A percentile compares a stretch with the other conserved stretches of the same genome.
phyloP scores from a whole-genome alignment of 2,113 vertebrate genomes.

The Salvator merianae region DNA sequence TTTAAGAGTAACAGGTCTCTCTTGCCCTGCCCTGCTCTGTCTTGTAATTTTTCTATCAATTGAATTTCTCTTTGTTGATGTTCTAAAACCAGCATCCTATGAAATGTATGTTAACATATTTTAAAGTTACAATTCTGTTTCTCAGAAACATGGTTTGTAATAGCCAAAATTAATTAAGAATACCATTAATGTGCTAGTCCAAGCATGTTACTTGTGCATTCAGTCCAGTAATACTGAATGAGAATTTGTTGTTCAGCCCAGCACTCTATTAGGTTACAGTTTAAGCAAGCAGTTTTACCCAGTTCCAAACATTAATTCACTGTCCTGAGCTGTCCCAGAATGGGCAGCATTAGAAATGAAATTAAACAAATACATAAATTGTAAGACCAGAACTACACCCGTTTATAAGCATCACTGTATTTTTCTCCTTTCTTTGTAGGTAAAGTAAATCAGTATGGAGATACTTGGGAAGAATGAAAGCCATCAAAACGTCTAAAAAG shows the following conservation, averaged over 20 bases:
- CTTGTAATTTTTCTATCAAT: not conserved
- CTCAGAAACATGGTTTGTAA: not conserved
- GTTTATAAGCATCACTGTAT: not conserved
- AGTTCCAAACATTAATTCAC: not conserved
- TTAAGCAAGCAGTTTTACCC: not conserved
- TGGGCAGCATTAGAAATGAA: too few species aligned
- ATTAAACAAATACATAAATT: not conserved
- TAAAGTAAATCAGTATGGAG: slow-evolving; percentile 87
- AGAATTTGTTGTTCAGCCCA: not conserved
- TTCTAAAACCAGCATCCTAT: not conserved
- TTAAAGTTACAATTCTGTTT: not conserved
- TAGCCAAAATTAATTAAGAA: not conserved
- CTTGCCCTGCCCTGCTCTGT: not conserved
- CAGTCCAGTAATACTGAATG: not conserved
- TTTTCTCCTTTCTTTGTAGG: slow-evolving; percentile 66
- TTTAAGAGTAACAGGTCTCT: not conserved
- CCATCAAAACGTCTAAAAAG: slow-evolving; percentile 56
- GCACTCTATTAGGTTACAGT: not conserved
- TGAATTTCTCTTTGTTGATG: too few species aligned
- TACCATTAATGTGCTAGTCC: too few species aligned
- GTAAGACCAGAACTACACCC: not conserved
- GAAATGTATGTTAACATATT: not conserved
- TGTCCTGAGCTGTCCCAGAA: not conserved
- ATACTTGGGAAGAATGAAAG: slow-evolving; percentile 85
- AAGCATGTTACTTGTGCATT: not conserved